Evolutionary conservation across 2,113 vertebrate species (phyloP), one percentile per base, ranked within the genome.

Genomic region (Apodemus sylvaticus): DNA sequence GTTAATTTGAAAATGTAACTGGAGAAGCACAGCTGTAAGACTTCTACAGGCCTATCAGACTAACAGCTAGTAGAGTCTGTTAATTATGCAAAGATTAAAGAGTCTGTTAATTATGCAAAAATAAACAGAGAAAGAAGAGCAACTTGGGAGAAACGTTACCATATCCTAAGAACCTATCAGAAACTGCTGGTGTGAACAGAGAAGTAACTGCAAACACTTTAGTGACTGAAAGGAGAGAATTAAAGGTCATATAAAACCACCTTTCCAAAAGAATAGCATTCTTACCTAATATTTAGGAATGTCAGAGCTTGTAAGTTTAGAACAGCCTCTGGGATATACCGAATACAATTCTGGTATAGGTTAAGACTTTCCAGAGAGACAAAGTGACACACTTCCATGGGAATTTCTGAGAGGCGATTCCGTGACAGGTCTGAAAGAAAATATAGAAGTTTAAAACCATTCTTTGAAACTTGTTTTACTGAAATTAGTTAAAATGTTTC

Each of bases 301-400:
- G 99, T 99, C 95, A 99, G 98, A 1, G 99, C 99, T 97, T 99
- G 99, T 81, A 99, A 98, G 94, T 99, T 99, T 93, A 99, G 68
- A 97, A 99, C 98, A 94, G 99, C 98, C 93, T 99, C 99, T 60
- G 99, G 99, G 55, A 99, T 98, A n/a, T 99, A 99, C 10, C 99
- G 98, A 95, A 99, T 98, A 98, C 99, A 99, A 98, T 99, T 99
- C 98, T 99, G 99, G 98, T 99, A 99, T 36, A 99, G 98, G 95
- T 99, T 99, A 93, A 99, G 98, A 98, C 98, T 99, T 98, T 99
- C 99, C 71, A 99, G 98, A 89, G 99, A 99, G 86, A 99, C 99
- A 16, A 99, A 99, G 97, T 99, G 98, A 97, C 99, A 99, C 0
- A 99, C 98, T 98, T 99, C 99, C 97, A 98, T 95, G 42, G 99